Percentiles rank a stretch among this genome's conserved stretches.
Conservation (phyloP, 2,797 vertebrate species). For the Poecilia gillii region DNA sequence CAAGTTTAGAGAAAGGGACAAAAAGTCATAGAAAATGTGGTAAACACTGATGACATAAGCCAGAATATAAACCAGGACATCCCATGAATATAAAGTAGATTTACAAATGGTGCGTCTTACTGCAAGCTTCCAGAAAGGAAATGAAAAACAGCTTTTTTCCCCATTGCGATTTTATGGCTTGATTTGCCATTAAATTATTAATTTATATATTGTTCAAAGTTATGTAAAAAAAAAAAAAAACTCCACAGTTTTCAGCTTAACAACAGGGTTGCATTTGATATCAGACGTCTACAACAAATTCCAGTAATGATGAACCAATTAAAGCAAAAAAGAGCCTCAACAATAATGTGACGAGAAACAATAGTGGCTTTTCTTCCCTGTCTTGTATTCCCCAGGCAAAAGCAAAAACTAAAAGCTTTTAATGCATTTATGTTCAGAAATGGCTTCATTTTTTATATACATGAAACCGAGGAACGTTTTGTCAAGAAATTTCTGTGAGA, state of each 20-base stretch:
- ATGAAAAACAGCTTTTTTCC: background rate
- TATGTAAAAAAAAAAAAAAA: no score
- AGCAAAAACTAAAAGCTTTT: background rate
- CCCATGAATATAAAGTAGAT: conserved; percentile 4
- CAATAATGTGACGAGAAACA: background rate
- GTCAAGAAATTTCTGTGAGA: background rate
- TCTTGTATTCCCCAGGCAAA: background rate
- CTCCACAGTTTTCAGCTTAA: background rate
- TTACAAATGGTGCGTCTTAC: background rate
- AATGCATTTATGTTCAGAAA: background rate
- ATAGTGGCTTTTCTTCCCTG: background rate
- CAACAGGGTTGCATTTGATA: conserved; percentile 8
- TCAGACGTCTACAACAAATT: background rate
- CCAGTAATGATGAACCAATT: conserved; percentile 20
- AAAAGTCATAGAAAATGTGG: conserved; percentile 20
- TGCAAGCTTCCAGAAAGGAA: conserved; percentile 5
- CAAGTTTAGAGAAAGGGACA: conserved; percentile 9
- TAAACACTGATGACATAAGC: background rate
- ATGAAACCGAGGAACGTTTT: background rate
- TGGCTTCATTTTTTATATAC: background rate
- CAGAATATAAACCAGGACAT: conserved; percentile 14
- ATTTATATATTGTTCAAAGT: background rate
- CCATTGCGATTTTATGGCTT: conserved; percentile 4
- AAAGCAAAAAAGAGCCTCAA: background rate
- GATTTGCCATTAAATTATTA: conserved; percentile 5